A percentile compares a stretch with the other conserved stretches of the same genome.
Conservation (phyloP, 2,888 invertebrate genomes). For the Tubulanus polymorphus region DNA sequence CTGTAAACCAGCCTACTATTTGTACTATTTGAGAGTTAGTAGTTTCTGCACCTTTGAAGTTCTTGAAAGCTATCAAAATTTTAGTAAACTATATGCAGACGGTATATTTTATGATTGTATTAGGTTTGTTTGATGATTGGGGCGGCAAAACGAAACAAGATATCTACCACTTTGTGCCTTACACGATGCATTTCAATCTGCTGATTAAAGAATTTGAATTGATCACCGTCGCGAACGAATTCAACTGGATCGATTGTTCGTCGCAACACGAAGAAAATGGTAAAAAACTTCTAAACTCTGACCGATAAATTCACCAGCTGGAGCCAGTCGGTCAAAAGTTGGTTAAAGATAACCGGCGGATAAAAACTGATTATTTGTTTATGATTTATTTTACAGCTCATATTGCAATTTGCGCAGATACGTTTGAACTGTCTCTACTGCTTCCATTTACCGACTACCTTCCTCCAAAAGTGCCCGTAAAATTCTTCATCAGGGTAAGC, state of each 20-base stretch:
- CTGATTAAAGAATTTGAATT: conserved; percentile 92
- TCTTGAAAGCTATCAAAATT: too few relatives aligned
- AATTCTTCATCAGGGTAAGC: conserved; percentile 81
- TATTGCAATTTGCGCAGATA: conserved; percentile 88
- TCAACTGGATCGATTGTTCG: conserved; percentile 98
- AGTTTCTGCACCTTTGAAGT: too few relatives aligned
- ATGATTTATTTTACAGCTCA: conserved; percentile 58
- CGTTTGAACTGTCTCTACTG: conserved; percentile 87
- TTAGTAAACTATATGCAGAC: too few relatives aligned
- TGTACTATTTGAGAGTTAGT: too few relatives aligned
- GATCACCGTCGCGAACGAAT: conserved; percentile 87
- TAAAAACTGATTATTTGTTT: not conserved
- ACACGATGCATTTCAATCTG: conserved; percentile 89
- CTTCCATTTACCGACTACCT: conserved; percentile 92
- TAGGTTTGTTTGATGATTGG: conserved; percentile 91
- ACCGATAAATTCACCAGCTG: not conserved
- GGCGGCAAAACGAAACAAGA: conserved; percentile 72
- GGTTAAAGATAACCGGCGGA: not conserved
- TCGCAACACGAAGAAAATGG: conserved; percentile 93
- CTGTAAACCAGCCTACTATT: too few relatives aligned
- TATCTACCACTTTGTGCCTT: conserved; percentile 90
- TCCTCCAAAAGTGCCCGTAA: conserved; percentile 81
- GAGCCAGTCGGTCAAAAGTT: not conserved
- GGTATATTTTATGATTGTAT: too few relatives aligned
- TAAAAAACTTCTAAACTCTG: conserved; percentile 27